Evolutionary conservation across 2,113 vertebrate genomes (phyloP).

Genomic region (Cranoglanis bouderius): DNA sequence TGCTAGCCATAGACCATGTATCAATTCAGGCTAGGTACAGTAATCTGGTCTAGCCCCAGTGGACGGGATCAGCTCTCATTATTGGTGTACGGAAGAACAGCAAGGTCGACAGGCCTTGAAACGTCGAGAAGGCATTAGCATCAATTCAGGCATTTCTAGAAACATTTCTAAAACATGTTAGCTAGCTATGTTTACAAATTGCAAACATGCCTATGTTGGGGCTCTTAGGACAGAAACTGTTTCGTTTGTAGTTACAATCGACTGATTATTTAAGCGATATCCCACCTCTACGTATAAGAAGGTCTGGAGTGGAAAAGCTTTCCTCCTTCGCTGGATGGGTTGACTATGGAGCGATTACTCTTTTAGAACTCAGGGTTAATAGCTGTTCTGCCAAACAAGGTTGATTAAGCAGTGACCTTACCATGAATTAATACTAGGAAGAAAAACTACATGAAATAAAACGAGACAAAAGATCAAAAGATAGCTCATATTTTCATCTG

Average conservation of each 20-base stretch:
- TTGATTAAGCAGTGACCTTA: background rate
- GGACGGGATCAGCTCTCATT: background rate
- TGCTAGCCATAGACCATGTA: background rate
- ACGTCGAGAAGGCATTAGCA: background rate
- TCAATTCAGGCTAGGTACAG: background rate
- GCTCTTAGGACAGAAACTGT: background rate
- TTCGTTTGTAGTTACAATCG: too few relatives aligned
- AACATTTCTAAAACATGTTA: background rate
- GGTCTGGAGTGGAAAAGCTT: background rate
- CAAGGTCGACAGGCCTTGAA: background rate
- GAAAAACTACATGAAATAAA: background rate
- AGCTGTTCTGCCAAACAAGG: background rate
- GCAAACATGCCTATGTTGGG: background rate
- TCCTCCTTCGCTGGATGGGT: background rate
- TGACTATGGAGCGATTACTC: background rate
- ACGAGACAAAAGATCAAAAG: background rate
- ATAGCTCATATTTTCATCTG: background rate
- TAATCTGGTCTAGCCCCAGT: background rate
- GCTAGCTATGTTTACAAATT: background rate
- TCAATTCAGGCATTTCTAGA: background rate
- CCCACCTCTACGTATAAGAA: background rate
- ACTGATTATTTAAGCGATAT: background rate
- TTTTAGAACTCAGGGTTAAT: background rate
- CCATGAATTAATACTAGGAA: background rate
- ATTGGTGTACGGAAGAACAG: background rate